phyloP scores from a whole-genome alignment of 2,888 invertebrate species.

The Coleophora deauratella region DNA sequence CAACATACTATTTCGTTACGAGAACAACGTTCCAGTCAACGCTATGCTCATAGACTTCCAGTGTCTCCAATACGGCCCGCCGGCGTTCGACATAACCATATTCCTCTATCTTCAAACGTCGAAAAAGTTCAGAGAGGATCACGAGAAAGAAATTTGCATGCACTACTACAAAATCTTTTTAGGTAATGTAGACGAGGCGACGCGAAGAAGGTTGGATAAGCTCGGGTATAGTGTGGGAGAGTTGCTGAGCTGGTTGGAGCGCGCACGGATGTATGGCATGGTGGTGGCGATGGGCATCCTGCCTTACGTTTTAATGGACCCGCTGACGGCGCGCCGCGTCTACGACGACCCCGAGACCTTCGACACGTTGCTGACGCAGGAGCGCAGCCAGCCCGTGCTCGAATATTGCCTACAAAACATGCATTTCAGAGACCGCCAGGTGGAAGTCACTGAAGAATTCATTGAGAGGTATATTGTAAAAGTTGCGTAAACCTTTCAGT shows the following conservation, averaged over 20 bases:
- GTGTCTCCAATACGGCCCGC: conserved; percentile 47
- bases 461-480: conserved; percentile 16
- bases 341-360: conserved; percentile 27
- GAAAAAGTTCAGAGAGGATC: conserved; percentile 30
- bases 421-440: conserved; percentile 1
- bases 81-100: conserved; percentile 47
- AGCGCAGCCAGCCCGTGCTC: conserved; percentile 25
- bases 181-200: conserved; percentile 24
- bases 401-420: conserved; percentile 9
- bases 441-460: conserved; percentile 19
- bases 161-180: conserved; percentile 39
- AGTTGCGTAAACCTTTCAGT: no score
- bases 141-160: conserved; percentile 31
- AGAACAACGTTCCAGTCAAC: conserved; percentile 29
- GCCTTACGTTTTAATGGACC: conserved; percentile 32
- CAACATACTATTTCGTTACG: conserved; percentile 53
- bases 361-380: conserved; percentile 16
- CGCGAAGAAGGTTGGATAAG: conserved; percentile 26
- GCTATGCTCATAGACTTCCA: conserved; percentile 53
- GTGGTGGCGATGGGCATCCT: conserved; percentile 19
- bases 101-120: conserved; percentile 43
- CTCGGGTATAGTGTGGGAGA: conserved; percentile 28
- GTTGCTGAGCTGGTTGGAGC: conserved; percentile 30
- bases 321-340: conserved; percentile 18
- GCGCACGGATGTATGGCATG: conserved; percentile 26